Base-by-base conservation (phyloP, 2,888 invertebrate species). In the Tetragnatha montana region DNA sequence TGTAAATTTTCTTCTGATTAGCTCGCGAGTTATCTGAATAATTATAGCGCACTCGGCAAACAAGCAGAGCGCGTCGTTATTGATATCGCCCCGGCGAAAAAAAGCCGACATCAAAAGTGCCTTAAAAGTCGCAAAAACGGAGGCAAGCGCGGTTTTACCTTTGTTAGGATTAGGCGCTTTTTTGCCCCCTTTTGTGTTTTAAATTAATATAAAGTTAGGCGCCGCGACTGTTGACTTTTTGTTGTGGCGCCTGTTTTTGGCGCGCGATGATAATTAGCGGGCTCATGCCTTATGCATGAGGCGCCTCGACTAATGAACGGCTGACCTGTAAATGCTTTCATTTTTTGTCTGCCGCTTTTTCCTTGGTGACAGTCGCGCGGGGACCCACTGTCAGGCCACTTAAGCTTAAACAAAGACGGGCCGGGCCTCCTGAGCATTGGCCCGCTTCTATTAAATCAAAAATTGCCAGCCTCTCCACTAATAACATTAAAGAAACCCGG, bases 1-100 rank as follows among this genome's bases (percentile, higher is more conserved):
- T 88, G 88, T 88, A 84, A 88, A 88, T 89, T 89, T 89, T 89
- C 89, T 89, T 89, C 89, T 89, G 89, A 89, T 89, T 89, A 89
- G 85, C 89, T 89, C 81, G 85, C 85, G 70, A 89, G 89, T 89
- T 89, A 89, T 89, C 89, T 85, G 89, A 89, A 89, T 89, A 89
- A 89, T 89, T 89, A 89, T 89, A 85, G 81, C 76, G 71, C 89
- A 51, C 89, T 86, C 50, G 71, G 85, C 85, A 89, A 89, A 89
- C 89, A 89, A 89, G 35, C 83, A 81, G 81, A 85, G 85, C 85
- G 89, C 85, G 89, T 89, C 89, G 85, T 89, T 89, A 89, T 89
- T 89, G 89, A 89, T 89, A 89, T 89, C 85, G 78, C 85, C 70
- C 78, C 71, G 70, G 17, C 17, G 51, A 60, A 83, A 83, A 83